Evolutionary conservation across 2,113 vertebrate species (phyloP), one percentile per base, ranked within the genome.

Genomic region (Microtus ochrogaster): DNA sequence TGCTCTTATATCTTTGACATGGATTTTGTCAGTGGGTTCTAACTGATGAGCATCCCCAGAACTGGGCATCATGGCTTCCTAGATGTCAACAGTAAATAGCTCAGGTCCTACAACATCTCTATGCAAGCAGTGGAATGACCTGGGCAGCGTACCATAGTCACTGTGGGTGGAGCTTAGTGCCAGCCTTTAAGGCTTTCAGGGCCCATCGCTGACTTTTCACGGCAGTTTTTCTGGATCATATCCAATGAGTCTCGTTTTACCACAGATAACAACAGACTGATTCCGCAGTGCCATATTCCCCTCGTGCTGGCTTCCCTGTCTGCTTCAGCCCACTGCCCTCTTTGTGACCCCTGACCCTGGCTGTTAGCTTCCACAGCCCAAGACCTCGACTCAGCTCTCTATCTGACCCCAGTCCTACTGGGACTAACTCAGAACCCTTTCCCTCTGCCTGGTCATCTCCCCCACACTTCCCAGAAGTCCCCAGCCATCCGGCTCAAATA

Each of bases 341-440:
- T 77, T 85, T 90, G 36, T 9, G 81, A 74, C 94, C 39, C 58
- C 72, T 74, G 95, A 81, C 76, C 93, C 39, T 52, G 66, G 78
- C 66, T 72, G 17, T 79, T 4, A 55, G 65, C 93, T 91, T 94
- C 93, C 87, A 84, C 28, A 86, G 85, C 55, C 44, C 0, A 0
- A 95, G 95, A 97, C 97, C 96, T 97, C 17, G 16, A 76, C 91
- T 97, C 94, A 96, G 94, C 96, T 97, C 92, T 13, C 0, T 33
- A 39, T 96, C 89, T 96, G 96, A 86, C 47, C 94, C 92, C 77
- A 92, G 90, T 41, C 55, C 74, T 49, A 47, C 47, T 4, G 17
- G 61, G 14, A 26, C 36, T 89, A 73, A 89, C 44, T 36, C 61
- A 24, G 26, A 68, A 52, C 8, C 49, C 28, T 13, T 65, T 39